Evolutionary conservation across 23 tunicate species (phyloP).

Genomic region (Trididemnum miniatum): DNA sequence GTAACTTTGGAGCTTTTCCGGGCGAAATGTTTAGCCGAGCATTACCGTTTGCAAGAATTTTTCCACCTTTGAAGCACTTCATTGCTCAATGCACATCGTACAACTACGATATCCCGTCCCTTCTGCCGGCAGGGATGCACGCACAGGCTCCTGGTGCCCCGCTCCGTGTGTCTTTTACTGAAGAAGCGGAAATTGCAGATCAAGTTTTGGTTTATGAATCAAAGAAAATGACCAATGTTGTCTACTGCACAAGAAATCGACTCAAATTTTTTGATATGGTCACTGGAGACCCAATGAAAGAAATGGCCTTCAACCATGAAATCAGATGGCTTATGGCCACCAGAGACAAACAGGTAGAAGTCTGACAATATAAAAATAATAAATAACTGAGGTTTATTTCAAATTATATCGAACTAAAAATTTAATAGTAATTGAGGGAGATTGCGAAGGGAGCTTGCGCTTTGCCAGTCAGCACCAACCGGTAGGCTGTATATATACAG

Average conservation of each 20-base stretch:
- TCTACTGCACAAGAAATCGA: conserved; percentile 12
- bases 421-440: too few relatives aligned
- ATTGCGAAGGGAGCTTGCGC: too few relatives aligned
- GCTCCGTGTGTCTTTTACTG: conserved; percentile 45
- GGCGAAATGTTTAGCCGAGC: conserved; percentile 43
- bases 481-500: too few relatives aligned
- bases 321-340: conserved; percentile 34
- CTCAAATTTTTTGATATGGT: conserved; percentile 44
- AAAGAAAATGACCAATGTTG: not conserved
- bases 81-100: not conserved
- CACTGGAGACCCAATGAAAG: conserved; percentile 38
- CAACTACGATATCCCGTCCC: not conserved
- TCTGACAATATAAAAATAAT: too few relatives aligned
- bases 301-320: conserved; percentile 33
- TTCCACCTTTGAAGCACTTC: conserved; percentile 31
- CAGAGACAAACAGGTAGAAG: conserved; percentile 30
- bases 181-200: conserved; percentile 16
- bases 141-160: conserved; percentile 51
- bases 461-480: too few relatives aligned
- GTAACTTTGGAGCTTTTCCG: conserved; percentile 7
- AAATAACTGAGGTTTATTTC: too few relatives aligned
- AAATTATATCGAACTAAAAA: too few relatives aligned
- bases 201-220: conserved; percentile 21
- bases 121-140: conserved; percentile 50
- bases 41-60: conserved; percentile 9